Base-by-base conservation (phyloP, 1,140 invertebrate species). In the Drosophila bipectinata region DNA sequence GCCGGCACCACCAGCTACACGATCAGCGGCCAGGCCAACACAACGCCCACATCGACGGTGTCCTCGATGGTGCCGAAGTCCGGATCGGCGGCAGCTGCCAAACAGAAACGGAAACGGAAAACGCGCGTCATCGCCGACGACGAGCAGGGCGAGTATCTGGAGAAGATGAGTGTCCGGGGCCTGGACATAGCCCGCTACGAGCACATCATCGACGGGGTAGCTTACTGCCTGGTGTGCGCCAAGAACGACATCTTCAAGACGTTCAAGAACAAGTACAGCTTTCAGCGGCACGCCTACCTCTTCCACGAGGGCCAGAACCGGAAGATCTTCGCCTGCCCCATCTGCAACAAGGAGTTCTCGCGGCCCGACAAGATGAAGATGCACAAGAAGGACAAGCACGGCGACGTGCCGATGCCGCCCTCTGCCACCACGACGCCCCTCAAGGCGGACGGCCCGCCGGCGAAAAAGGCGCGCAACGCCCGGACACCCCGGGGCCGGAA, bases 191-290 rank as follows among this genome's bases (percentile, higher is more conserved):
- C 97, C 91, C 94, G 96, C 71, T 98, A 98, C 81, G 97, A 97
- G 1, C 96, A 96, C 10, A 96, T 98, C 71, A 96, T 95, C 73
- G 96, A 98, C 90, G 97, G 97, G 1, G 95, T 98, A 3, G 97
- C 97, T 90, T 96, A 97, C 79, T 98, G 97, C 92, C 96, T 96
- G 47, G 97, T 97, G 77, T 98, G 97, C 90, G 97, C 97, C 44
- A 97, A 97, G 87, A 94, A 96, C 47, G 96, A 97, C 80, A 95
- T 98, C 51, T 95, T 96, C 73, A 97, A 98, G 92, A 98, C 97
- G 28, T 98, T 98, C 92, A 98, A 98, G 92, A 98, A 97, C 91
- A 97, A 97, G 91, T 98, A 98, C 93, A 97, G 96, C 93, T 98
- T 98, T 93, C 97, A 98, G 92, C 94, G 97, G 79, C 97, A 98